Conservation (phyloP, 2,888 invertebrate species). For the Agrochola lota region DNA sequence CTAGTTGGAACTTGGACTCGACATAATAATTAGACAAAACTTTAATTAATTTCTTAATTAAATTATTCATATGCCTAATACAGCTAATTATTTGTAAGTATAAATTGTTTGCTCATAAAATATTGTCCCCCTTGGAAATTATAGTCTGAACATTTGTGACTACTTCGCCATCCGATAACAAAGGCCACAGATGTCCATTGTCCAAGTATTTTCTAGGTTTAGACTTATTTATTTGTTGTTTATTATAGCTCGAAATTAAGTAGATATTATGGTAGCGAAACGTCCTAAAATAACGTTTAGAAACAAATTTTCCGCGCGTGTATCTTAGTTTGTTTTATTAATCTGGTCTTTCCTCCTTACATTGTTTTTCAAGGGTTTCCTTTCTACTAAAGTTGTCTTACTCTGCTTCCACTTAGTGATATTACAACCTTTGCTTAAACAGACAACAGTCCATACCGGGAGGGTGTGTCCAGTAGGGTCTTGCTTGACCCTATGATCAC, state of each 20-base stretch:
- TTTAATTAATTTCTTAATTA: constrained; percentile 34
- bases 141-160: constrained; percentile 23
- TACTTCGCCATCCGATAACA: constrained; percentile 27
- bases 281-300: constrained; percentile 1
- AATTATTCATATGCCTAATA: constrained; percentile 19
- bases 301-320: constrained; percentile 39
- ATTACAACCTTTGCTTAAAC: constrained; percentile 38
- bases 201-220: constrained; percentile 30
- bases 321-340: constrained; percentile 48
- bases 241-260: constrained; percentile 1
- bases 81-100: constrained; percentile 6
- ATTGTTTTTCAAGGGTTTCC: constrained; percentile 51
- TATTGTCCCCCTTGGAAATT: not conserved
- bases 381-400: constrained; percentile 25
- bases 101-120: not conserved
- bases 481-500: constrained; percentile 50
- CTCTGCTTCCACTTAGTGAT: constrained; percentile 32
- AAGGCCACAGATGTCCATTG: constrained; percentile 28
- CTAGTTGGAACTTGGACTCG: constrained; percentile 34
- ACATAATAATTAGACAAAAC: constrained; percentile 39
- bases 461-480: constrained; percentile 38
- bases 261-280: not conserved
- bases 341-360: constrained; percentile 43
- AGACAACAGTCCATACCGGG: constrained; percentile 10
- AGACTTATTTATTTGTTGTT: constrained; percentile 21